Percentiles rank a stretch among this genome's conserved stretches.
phyloP scores from a whole-genome alignment of 92 coral and sea anemone species.

The Porites lobata region DNA sequence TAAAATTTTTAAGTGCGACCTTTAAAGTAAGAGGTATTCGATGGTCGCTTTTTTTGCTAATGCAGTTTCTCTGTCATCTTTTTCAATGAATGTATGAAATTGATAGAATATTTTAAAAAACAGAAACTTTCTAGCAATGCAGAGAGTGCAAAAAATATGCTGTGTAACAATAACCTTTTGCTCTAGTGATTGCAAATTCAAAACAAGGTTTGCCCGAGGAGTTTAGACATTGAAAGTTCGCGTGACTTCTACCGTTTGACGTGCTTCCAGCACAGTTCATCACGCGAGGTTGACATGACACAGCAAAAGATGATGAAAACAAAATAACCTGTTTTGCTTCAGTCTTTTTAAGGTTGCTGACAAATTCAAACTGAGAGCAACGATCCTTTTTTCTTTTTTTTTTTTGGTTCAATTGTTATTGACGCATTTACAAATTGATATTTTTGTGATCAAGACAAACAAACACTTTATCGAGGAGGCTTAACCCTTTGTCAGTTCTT shows the following conservation, averaged over 20 bases:
- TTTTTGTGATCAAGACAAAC: neutral
- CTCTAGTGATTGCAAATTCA: slow-evolving; percentile 11
- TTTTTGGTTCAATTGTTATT: neutral
- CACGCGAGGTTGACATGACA: slow-evolving; percentile 40
- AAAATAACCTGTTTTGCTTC: neutral
- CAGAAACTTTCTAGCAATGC: neutral
- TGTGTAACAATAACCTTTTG: neutral
- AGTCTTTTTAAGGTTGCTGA: neutral
- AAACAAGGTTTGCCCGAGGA: slow-evolving; percentile 36
- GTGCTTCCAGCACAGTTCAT: neutral
- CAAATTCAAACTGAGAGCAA: neutral
- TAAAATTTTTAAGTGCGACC: neutral
- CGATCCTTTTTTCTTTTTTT: no score
- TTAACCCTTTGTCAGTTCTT: neutral
- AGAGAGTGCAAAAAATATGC: slow-evolving; percentile 5
- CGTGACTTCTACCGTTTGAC: slow-evolving; percentile 38
- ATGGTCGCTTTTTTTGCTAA: neutral
- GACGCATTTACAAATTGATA: neutral
- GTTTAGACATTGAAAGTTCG: slow-evolving; percentile 6
- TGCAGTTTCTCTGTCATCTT: neutral
- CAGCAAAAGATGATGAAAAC: neutral
- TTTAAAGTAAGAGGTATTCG: neutral
- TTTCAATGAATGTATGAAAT: neutral
- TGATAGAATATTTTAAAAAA: neutral
- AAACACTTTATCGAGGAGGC: neutral